These are phyloP conservation scores for Bombus superbus DNA, from an alignment of 1,140 invertebrate species.

Conservation along the genomic window DNA sequence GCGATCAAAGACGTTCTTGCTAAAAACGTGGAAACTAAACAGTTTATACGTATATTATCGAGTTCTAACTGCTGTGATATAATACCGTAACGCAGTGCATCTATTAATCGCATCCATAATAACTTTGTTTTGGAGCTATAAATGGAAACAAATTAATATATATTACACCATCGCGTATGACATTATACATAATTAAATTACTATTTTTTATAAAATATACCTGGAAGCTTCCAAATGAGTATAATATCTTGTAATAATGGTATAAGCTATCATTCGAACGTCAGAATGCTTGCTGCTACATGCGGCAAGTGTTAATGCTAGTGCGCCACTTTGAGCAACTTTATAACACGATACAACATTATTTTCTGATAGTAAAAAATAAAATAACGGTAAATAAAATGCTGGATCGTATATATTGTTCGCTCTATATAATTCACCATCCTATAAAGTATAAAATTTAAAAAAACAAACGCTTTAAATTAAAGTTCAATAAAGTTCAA, in stretches of 20 bases:
- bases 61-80: conserved; percentile 70
- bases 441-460: conserved; percentile 22
- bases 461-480: no score
- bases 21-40: conserved; percentile 88
- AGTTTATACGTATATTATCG: conserved; percentile 84
- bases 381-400: conserved; percentile 88
- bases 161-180: neutral
- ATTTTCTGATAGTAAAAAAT: conserved; percentile 85
- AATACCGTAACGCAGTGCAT: conserved; percentile 83
- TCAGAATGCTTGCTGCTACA: conserved; percentile 84
- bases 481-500: neutral
- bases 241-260: conserved; percentile 87
- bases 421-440: conserved; percentile 18
- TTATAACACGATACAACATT: conserved; percentile 86
- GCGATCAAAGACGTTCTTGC: conserved; percentile 86
- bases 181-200: neutral
- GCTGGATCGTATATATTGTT: conserved; percentile 87
- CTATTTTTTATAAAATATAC: conserved; percentile 75
- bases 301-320: conserved; percentile 86
- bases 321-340: conserved; percentile 85
- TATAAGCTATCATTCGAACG: conserved; percentile 86
- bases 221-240: conserved; percentile 87
- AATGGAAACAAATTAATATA: conserved; percentile 28
- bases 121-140: conserved; percentile 82
- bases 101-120: conserved; percentile 81